Evolutionary conservation across 2,888 invertebrate species (phyloP).

Genomic region (Troides oblongomaculatus): DNA sequence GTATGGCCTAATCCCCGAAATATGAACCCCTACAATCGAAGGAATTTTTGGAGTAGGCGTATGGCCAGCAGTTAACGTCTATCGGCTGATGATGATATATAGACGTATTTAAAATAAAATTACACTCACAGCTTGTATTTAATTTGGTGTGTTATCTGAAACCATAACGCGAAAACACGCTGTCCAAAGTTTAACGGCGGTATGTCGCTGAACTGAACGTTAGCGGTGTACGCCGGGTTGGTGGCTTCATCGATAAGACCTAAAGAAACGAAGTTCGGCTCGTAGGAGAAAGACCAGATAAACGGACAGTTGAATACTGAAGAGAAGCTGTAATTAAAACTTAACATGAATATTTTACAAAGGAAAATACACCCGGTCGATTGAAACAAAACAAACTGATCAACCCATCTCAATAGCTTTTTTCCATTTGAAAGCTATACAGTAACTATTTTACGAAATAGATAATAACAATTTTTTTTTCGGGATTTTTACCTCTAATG

Average conservation of each 20-base stretch:
- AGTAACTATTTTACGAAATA: neutral
- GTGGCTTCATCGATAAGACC: conserved; percentile 36
- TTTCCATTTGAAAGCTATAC: no score
- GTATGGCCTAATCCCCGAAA: no score
- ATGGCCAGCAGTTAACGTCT: neutral
- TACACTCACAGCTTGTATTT: conserved; percentile 19
- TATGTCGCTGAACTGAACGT: conserved; percentile 32
- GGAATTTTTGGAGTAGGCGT: neutral
- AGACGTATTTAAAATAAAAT: neutral
- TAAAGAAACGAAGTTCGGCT: conserved; percentile 35
- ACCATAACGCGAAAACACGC: conserved; percentile 41
- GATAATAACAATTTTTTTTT: neutral
- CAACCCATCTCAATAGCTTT: neutral
- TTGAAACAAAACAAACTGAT: neutral
- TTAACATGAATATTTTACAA: no score
- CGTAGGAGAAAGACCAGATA: conserved; percentile 47
- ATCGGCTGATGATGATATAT: neutral
- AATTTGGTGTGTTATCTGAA: conserved; percentile 27
- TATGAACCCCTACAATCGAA: no score
- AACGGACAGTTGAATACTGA: conserved; percentile 48
- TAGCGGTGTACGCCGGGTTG: conserved; percentile 39
- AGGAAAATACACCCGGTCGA: no score
- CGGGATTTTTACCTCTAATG: neutral
- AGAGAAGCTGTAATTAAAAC: conserved; percentile 41
- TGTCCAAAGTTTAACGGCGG: conserved; percentile 45